Conservation (phyloP, 2,113 vertebrate species). For the Toxostoma redivivum region DNA sequence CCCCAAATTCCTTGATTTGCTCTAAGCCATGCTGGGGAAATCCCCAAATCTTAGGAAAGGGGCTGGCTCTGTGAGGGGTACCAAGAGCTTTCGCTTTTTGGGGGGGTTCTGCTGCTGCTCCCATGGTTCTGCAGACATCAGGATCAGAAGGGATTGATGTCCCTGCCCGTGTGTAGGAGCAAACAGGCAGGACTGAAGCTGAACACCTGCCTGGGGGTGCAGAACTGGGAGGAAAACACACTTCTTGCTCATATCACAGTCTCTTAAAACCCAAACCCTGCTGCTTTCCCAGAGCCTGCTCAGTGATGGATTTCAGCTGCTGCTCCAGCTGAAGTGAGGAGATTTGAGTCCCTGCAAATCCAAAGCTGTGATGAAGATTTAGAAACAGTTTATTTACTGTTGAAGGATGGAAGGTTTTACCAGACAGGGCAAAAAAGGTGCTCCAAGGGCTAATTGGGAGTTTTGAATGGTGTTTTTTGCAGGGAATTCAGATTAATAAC, state of each 20-base stretch:
- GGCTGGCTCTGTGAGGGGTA: background rate
- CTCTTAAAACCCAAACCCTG: background rate
- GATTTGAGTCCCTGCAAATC: background rate
- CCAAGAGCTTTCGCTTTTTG: background rate
- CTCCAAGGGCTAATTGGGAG: background rate
- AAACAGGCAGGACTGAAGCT: background rate
- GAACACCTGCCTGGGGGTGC: background rate
- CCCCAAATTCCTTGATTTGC: background rate
- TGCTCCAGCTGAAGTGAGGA: background rate
- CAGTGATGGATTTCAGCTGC: background rate
- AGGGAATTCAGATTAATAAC: background rate
- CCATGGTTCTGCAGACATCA: accelerated
- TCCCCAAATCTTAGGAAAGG: background rate
- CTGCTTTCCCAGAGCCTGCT: background rate
- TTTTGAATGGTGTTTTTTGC: background rate
- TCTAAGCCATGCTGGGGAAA: background rate
- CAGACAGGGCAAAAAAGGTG: background rate
- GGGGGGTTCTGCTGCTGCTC: background rate
- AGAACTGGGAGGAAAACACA: background rate
- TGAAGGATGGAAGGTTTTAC: background rate
- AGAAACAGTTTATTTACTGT: background rate
- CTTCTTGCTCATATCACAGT: accelerated
- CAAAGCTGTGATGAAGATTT: background rate
- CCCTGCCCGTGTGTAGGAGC: accelerated
- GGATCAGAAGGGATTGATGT: background rate